Evolutionary conservation across 2,113 vertebrate genomes (phyloP), one percentile per base, ranked within the genome.

Genomic region (Mormoops blainvillei): DNA sequence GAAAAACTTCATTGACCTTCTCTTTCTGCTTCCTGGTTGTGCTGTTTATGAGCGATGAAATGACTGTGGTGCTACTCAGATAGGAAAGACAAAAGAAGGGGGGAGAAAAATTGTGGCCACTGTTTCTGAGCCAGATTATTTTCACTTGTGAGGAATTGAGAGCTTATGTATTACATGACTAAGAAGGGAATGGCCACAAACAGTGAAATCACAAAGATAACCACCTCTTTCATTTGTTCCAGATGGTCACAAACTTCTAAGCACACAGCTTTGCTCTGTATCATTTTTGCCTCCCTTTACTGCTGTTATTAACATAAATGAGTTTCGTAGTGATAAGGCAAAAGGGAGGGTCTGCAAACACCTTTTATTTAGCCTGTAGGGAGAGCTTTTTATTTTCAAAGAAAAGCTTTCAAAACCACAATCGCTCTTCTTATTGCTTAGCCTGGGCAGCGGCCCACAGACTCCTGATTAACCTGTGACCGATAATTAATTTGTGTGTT

Each of bases 131-230:
- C 4, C 22, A 67, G 54, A 24, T 28, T 10, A 77, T 92, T 94
- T 89, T 12, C 15, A n/a, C n/a, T 70, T 38, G 31, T 48, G 28
- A 91, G 52, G n/a, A 70, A 82, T 8, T 52, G 67, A 89, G 26
- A 95, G 20, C 74, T 94, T 70, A 78, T 86, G 89, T 96, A 91
- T 97, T 93, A 61, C 26, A 43, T 22, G 86, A 78, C 56, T 52
- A 38, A 70, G 77, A 91, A 74, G 20, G 28, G 71, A 89, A 31
- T 2, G 43, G 43, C 38, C 7, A 36, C 84, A 87, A 54, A 83
- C 82, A 67, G 7, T 48, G 33, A 91, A 73, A 78, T 91, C 41
- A 76, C 48, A 71, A 41, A 89, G 70, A 67, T 67, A 73, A 43
- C 26, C 24, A 52, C 80, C 22, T 65, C 48, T 74, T 83, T 63